Percentiles rank a stretch among this genome's conserved stretches.
Evolutionary conservation across 2,797 vertebrate species (phyloP).

Genomic region (Mareca strepera): DNA sequence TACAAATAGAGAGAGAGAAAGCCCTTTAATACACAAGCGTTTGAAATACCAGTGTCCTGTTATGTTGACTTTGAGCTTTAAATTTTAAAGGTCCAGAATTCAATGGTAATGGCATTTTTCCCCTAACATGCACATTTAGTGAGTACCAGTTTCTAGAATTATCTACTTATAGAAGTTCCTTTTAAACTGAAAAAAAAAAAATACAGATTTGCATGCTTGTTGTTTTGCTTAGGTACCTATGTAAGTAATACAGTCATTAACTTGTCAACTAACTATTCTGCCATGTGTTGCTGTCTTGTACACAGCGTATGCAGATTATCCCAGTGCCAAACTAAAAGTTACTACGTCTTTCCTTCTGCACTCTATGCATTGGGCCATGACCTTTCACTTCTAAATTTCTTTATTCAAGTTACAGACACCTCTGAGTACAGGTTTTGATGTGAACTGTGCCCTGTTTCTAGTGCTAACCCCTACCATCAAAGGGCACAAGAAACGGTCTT

Average conservation of each 20-base stretch:
- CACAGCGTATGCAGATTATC: neutral
- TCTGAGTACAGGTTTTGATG: neutral
- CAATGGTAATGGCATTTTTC: neutral
- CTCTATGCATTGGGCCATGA: neutral
- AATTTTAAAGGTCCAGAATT: neutral
- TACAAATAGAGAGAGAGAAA: neutral
- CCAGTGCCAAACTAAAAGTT: neutral
- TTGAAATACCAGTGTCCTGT: neutral
- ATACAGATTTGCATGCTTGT: neutral
- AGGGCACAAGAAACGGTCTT: neutral
- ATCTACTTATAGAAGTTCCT: neutral
- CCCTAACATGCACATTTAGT: neutral
- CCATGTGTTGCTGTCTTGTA: conserved; percentile 58
- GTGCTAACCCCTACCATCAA: neutral
- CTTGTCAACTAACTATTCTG: conserved; percentile 7
- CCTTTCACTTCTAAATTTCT: conserved; percentile 10
- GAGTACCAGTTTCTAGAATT: neutral
- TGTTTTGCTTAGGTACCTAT: neutral
- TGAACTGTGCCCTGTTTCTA: neutral
- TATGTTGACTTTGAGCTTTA: neutral
- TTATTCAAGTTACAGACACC: conserved; percentile 52
- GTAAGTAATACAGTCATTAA: neutral
- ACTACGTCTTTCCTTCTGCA: neutral
- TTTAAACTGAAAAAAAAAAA: neutral
- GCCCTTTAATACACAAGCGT: neutral